phyloP scores from a whole-genome alignment of 2,797 vertebrate species.

The Danio choprae region DNA sequence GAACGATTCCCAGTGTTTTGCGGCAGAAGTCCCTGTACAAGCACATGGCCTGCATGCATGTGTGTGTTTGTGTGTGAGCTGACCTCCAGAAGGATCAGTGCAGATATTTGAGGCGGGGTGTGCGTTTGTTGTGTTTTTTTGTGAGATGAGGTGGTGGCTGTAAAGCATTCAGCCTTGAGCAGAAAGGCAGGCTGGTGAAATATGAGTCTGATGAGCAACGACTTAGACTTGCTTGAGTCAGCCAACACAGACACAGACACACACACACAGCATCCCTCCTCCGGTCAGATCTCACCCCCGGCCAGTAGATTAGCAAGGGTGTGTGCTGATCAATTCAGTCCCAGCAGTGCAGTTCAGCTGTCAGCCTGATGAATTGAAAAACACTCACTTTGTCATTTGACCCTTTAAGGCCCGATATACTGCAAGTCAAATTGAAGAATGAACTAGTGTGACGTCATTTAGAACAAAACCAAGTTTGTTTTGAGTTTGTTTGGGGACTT shows the following conservation, averaged over 20 bases:
- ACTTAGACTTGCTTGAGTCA: conserved; percentile 29
- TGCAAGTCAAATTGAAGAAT: no score
- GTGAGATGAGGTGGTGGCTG: conserved; percentile 28
- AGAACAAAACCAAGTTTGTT: no score
- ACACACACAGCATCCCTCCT: conserved; percentile 35
- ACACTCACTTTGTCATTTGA: background rate
- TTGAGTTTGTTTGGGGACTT: no score
- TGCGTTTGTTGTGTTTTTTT: conserved; percentile 34
- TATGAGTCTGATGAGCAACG: conserved; percentile 40
- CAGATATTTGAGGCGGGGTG: conserved; percentile 26
- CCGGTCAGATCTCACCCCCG: conserved; percentile 24
- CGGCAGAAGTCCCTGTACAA: conserved; percentile 9
- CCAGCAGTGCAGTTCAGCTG: conserved; percentile 2
- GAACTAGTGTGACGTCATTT: no score
- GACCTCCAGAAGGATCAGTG: conserved; percentile 6
- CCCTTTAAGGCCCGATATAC: background rate
- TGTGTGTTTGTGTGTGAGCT: background rate
- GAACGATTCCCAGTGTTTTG: conserved; percentile 9
- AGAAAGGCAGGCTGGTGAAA: conserved; percentile 31
- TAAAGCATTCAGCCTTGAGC: conserved; percentile 40
- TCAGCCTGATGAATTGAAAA: conserved; percentile 33
- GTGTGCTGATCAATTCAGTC: conserved; percentile 31
- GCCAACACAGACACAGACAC: conserved; percentile 17
- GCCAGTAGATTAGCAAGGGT: conserved; percentile 49
- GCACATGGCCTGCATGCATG: background rate